Percentiles rank a stretch among this genome's conserved stretches.
Conservation (phyloP, 2,113 vertebrate species). For the Aythya baeri region DNA sequence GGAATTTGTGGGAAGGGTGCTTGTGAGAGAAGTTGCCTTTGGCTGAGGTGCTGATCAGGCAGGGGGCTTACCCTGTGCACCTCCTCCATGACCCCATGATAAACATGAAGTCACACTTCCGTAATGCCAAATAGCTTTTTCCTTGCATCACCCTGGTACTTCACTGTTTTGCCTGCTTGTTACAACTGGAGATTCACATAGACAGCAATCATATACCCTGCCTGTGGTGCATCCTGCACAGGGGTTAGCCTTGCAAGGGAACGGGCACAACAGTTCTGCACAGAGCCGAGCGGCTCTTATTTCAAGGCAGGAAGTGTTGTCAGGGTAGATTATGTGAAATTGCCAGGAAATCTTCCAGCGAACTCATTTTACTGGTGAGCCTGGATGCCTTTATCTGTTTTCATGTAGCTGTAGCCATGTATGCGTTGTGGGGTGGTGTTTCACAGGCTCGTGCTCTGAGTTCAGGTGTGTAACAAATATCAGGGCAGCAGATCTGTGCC, state of each 20-base stretch:
- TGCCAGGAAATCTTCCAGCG: slow-evolving; percentile 20
- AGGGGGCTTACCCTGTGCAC: fast-evolving
- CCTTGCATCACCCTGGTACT: not conserved
- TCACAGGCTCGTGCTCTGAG: not conserved
- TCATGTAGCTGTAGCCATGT: not conserved
- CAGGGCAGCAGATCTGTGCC: not conserved
- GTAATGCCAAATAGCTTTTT: not conserved
- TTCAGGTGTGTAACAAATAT: not conserved
- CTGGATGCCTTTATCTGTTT: not conserved
- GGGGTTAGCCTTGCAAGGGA: fast-evolving
- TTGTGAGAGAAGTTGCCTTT: not conserved
- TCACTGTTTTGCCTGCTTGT: not conserved
- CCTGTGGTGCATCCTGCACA: fast-evolving
- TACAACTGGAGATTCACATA: not conserved
- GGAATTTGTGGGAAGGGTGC: not conserved
- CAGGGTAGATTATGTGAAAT: slow-evolving; percentile 6
- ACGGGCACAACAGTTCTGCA: not conserved
- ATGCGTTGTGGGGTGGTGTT: not conserved
- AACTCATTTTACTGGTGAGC: not conserved
- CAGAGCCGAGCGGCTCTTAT: not conserved
- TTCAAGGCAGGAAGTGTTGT: slow-evolving; percentile 33
- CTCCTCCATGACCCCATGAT: not conserved
- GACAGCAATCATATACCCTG: not conserved
- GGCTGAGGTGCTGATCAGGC: not conserved
- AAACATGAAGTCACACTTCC: not conserved